These are phyloP conservation scores for Murina feae DNA, from an alignment of 2,113 vertebrate genomes.

Conservation along the genomic window DNA sequence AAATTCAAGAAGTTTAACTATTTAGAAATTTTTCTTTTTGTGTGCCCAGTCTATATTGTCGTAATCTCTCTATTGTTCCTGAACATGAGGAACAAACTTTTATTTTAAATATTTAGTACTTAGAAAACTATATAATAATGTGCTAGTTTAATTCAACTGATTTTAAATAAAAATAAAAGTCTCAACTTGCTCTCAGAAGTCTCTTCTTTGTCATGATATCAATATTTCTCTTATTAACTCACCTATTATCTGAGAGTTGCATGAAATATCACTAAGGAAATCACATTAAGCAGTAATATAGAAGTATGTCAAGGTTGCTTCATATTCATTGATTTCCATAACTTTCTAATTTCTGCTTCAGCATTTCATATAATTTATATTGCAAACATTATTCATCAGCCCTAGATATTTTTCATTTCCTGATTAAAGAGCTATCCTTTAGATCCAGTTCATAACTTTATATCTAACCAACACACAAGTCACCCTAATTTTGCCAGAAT, in stretches of 20 bases:
- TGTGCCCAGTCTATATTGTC: not conserved
- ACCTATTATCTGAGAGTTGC: not conserved
- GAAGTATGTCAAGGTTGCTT: not conserved
- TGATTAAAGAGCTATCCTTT: conserved; percentile 48
- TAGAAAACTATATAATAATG: not conserved
- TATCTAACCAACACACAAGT: conserved; percentile 51
- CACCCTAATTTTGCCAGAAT: not conserved
- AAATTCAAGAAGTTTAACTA: not conserved
- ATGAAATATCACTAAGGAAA: not conserved
- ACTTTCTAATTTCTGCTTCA: conserved; percentile 29
- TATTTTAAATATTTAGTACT: not conserved
- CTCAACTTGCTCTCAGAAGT: not conserved
- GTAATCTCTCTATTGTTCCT: not conserved
- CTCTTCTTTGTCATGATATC: not conserved
- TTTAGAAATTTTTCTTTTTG: not conserved
- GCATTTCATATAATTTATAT: conserved; percentile 19
- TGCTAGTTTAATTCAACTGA: not conserved
- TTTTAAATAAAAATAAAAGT: not conserved
- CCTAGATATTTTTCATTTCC: conserved; percentile 36
- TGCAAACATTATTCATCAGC: conserved; percentile 18
- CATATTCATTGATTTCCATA: not conserved
- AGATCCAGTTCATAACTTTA: not conserved
- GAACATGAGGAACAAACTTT: not conserved
- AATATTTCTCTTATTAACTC: not conserved
- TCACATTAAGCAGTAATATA: not conserved